A percentile compares a stretch with the other conserved stretches of the same genome.
These are phyloP conservation scores for Hyles euphorbiae DNA, from an alignment of 1,140 invertebrate species.

Conservation along the genomic window DNA sequence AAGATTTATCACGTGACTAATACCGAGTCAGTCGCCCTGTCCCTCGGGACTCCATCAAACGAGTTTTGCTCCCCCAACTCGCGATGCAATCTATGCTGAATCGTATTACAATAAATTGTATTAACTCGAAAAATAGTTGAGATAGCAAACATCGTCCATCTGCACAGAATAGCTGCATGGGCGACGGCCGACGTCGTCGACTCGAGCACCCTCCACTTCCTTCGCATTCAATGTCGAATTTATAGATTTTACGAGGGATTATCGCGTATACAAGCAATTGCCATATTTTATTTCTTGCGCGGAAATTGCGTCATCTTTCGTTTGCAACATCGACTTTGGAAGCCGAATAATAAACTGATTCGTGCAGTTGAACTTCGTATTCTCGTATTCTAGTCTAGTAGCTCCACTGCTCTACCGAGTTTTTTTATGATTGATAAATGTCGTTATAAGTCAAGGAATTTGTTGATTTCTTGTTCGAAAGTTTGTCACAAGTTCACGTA, in stretches of 20 bases:
- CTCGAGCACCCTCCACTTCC: slow-evolving; percentile 53
- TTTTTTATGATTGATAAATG: no score
- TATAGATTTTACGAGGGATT: slow-evolving; percentile 72
- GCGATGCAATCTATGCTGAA: slow-evolving; percentile 75
- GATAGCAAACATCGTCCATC: slow-evolving; percentile 74
- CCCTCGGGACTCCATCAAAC: slow-evolving; percentile 72
- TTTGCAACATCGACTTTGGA: neutral
- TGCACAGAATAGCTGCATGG: slow-evolving; percentile 64
- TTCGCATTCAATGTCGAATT: slow-evolving; percentile 49
- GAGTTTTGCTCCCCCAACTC: slow-evolving; percentile 69
- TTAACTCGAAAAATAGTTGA: slow-evolving; percentile 74
- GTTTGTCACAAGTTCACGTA: no score
- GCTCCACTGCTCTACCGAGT: no score
- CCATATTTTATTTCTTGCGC: slow-evolving; percentile 65
- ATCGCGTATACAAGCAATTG: slow-evolving; percentile 61
- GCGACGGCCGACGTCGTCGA: slow-evolving; percentile 32
- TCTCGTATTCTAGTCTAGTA: no score
- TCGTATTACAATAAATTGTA: slow-evolving; percentile 76
- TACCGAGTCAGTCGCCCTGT: slow-evolving; percentile 51
- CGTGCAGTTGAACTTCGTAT: no score
- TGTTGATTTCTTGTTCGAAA: no score
- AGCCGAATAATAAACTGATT: no score
- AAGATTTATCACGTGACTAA: slow-evolving; percentile 74
- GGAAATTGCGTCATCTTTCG: slow-evolving; percentile 64
- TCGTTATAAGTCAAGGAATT: no score